Percentiles rank a stretch among this genome's conserved stretches.
phyloP scores from a whole-genome alignment of 2,888 invertebrate genomes.

The Andrena trimmerana region DNA sequence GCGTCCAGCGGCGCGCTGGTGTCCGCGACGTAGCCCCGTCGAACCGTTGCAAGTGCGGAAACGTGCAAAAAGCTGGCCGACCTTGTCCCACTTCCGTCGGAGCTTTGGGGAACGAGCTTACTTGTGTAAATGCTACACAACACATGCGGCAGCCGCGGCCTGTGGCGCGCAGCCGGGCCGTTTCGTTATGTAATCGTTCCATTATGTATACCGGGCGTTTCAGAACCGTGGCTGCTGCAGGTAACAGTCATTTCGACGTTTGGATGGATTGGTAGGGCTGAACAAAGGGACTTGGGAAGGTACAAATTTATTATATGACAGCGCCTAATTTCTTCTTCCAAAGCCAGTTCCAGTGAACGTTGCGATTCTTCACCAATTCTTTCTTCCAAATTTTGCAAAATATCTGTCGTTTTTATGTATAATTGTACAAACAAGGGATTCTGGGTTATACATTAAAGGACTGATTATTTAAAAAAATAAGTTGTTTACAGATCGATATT shows the following conservation, averaged over 20 bases:
- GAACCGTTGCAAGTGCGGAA: slow-evolving; percentile 64
- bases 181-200: slow-evolving; percentile 61
- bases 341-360: too few relatives aligned
- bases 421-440: too few relatives aligned
- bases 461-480: too few relatives aligned
- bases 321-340: too few relatives aligned
- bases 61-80: slow-evolving; percentile 66
- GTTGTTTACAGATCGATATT: too few relatives aligned
- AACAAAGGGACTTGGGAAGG: neutral
- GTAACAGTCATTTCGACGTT: slow-evolving; percentile 23
- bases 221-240: slow-evolving; percentile 9
- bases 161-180: slow-evolving; percentile 29
- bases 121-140: slow-evolving; percentile 65
- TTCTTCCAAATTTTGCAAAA: neutral
- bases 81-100: slow-evolving; percentile 70
- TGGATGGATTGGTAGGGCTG: neutral
- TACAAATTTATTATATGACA: too few relatives aligned
- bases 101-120: slow-evolving; percentile 71
- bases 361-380: neutral
- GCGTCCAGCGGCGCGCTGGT: slow-evolving; percentile 37
- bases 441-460: too few relatives aligned
- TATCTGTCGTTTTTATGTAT: too few relatives aligned
- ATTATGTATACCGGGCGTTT: slow-evolving; percentile 51
- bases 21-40: slow-evolving; percentile 48
- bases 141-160: slow-evolving; percentile 43